Evolutionary conservation across 1,140 invertebrate species (phyloP), one percentile per base, ranked within the genome.

Genomic region (Pseudobourletiella spinata): DNA sequence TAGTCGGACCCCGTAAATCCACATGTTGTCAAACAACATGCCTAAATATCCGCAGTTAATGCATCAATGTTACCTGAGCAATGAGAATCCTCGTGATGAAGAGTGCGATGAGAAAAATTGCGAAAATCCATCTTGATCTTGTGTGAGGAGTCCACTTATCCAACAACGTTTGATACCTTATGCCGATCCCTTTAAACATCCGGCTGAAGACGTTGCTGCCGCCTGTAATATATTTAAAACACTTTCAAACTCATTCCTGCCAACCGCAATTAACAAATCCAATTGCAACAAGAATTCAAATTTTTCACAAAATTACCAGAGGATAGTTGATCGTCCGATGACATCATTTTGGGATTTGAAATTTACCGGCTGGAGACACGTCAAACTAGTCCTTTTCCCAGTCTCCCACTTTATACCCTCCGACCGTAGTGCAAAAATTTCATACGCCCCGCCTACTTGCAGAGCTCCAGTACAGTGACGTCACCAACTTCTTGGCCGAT

Each of bases 71-170:
- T 73, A 78, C 77, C 74, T 78, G 75, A 46, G 74, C 64, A 26
- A 77, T 55, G 64, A 77, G 71, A 70, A 78, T 73, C 61, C 76
- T 72, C 42, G 70, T 61, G 43, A 78, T 63, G 66, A 79, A 82
- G 4, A 74, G 60, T 24, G 78, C 15, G 18, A 79, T 70, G 43
- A 82, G 64, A 24, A 75, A 55, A 56, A 72, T 65, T 28, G 78
- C 76, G 59, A 76, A 74, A 42, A 75, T 68, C 81, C 81, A 83
- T 73, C 81, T 73, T 25, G 73, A 73, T 26, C 73, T 71, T 18
- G 73, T 69, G 70, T 79, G 76, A 6, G 81, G 81, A 35, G 80
- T 82, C 64, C 76, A 77, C 69, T 76, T 75, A 73, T 83, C 81
- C 60, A 83, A 71, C 42, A 76, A 73, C 55, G 76, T 74, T 71